phyloP scores from a whole-genome alignment of 2,113 vertebrate species.

The Verasper variegatus region DNA sequence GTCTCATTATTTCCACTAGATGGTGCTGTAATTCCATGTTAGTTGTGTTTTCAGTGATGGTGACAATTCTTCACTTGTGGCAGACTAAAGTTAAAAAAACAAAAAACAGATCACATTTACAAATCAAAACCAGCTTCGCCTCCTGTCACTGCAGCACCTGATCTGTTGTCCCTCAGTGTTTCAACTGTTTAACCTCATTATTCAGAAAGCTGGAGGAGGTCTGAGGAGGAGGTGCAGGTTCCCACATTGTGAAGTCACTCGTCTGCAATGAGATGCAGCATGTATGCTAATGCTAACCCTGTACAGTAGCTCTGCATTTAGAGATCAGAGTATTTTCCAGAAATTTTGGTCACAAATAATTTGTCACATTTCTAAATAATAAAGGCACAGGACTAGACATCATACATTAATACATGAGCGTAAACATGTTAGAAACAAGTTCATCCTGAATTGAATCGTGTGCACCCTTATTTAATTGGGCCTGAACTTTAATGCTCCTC shows the following conservation, averaged over 20 bases:
- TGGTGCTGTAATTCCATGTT: conserved; percentile 4
- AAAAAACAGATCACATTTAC: neutral
- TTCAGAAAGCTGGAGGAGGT: neutral
- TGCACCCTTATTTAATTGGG: neutral
- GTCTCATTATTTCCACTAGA: neutral
- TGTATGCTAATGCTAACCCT: neutral
- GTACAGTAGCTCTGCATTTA: no score
- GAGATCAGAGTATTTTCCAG: neutral
- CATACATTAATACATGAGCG: neutral
- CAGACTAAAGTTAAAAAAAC: no score
- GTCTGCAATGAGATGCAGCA: neutral
- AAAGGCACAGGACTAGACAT: neutral
- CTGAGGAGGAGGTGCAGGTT: neutral
- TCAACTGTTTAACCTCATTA: neutral
- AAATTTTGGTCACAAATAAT: neutral
- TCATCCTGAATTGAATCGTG: neutral
- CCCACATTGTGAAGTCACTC: no score
- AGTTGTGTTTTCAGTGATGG: neutral
- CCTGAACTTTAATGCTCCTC: no score
- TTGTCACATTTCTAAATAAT: neutral
- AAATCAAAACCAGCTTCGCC: neutral
- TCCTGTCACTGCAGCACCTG: neutral
- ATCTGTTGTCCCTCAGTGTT: no score
- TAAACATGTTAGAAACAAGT: neutral
- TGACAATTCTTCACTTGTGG: neutral